phyloP scores from a whole-genome alignment of 2,797 vertebrate genomes.

The Buphagus erythrorhynchus region DNA sequence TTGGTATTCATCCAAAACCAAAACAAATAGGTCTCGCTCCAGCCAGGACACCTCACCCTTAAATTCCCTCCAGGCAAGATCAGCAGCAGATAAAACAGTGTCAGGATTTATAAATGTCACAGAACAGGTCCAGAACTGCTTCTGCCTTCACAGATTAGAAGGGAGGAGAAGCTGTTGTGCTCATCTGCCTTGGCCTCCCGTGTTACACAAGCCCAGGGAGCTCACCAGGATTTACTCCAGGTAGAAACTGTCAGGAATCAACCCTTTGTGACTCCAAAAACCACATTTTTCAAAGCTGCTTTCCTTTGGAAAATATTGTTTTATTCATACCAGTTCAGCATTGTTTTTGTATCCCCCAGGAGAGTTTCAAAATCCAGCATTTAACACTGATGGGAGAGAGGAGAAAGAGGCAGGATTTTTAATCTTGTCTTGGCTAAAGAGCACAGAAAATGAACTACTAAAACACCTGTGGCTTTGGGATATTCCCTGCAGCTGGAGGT shows the following conservation, averaged over 20 bases:
- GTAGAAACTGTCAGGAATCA: neutral
- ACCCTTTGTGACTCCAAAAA: neutral
- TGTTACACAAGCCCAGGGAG: neutral
- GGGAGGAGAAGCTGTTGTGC: neutral
- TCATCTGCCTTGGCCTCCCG: neutral
- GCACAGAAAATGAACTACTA: neutral
- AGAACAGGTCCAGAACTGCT: neutral
- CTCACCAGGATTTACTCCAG: neutral
- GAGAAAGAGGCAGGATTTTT: neutral
- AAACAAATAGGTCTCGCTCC: neutral
- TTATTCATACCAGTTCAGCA: neutral
- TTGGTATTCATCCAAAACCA: neutral
- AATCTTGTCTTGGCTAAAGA: neutral
- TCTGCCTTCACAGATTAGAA: neutral
- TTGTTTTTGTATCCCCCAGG: neutral
- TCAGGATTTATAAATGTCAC: slow-evolving; percentile 16
- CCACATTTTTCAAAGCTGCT: neutral
- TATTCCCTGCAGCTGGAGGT: neutral
- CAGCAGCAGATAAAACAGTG: neutral
- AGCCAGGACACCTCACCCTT: slow-evolving; percentile 10
- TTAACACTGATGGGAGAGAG: neutral
- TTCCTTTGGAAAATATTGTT: neutral
- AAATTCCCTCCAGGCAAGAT: slow-evolving; percentile 29
- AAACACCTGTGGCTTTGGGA: neutral
- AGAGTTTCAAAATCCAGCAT: neutral